phyloP scores from a whole-genome alignment of 2,113 vertebrate species.

The Oncorhynchus nerka region DNA sequence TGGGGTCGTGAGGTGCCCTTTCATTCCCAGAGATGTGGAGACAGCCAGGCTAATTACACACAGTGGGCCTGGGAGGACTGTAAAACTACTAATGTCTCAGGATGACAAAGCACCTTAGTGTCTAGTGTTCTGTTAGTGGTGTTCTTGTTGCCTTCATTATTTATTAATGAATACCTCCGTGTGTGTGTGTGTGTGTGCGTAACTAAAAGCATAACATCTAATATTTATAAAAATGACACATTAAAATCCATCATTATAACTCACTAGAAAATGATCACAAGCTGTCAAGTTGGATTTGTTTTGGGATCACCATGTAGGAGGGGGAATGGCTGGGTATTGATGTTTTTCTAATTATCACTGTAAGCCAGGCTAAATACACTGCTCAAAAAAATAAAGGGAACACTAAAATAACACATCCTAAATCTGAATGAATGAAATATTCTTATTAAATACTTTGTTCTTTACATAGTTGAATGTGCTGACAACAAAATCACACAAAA shows the following conservation, averaged over 20 bases:
- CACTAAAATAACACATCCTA: no score
- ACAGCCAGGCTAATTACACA: conserved; percentile 65
- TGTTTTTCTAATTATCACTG: conserved; percentile 1
- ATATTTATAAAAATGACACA: not conserved
- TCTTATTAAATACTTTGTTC: no score
- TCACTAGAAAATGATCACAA: not conserved
- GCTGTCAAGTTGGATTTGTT: not conserved
- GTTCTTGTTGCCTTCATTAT: conserved; percentile 1
- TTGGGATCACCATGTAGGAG: not conserved
- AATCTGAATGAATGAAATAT: no score
- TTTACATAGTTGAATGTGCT: no score
- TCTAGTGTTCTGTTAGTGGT: conserved; percentile 43
- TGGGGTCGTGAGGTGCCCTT: conserved; percentile 48
- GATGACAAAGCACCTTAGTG: conserved; percentile 15
- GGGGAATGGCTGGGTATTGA: not conserved
- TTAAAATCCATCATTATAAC: not conserved
- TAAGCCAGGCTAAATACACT: not conserved
- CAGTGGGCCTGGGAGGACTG: conserved; percentile 48
- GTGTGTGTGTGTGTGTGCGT: not conserved
- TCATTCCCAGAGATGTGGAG: conserved; percentile 57
- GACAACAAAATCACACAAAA: no score
- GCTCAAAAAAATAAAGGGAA: no score
- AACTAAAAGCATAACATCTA: conserved; percentile 1
- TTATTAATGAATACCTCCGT: conserved; percentile 4
- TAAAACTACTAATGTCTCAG: conserved; percentile 51